phyloP scores from a whole-genome alignment of 2,888 invertebrate genomes.

The Tortricodes alternella region DNA sequence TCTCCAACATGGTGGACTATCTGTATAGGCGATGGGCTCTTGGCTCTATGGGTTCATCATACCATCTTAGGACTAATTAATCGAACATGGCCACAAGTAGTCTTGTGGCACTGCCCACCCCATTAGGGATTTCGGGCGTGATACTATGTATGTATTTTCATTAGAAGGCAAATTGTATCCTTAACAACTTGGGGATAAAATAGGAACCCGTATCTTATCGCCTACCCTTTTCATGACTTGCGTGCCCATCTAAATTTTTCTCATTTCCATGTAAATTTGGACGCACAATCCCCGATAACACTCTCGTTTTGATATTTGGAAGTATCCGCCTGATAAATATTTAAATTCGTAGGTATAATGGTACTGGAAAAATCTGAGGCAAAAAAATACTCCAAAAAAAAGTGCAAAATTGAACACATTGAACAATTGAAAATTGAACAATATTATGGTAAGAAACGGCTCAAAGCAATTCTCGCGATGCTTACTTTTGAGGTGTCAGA shows the following conservation, averaged over 20 bases:
- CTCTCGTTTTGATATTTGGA: background rate
- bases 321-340: background rate
- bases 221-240: background rate
- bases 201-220: background rate
- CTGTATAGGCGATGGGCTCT: no score
- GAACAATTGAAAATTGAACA: no score
- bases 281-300: background rate
- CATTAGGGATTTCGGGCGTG: no score
- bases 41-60: no score
- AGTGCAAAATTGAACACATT: background rate
- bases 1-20: no score
- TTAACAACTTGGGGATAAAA: background rate
- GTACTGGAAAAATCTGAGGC: background rate
- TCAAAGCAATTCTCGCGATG: no score
- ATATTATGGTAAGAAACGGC: no score
- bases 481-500: no score
- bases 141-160: no score
- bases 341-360: background rate
- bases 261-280: constrained; percentile 1
- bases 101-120: no score
- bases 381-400: background rate
- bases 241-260: background rate
- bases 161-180: background rate
- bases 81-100: no score
- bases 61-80: no score